These are phyloP conservation scores for Euphonia xanthogaster DNA, from an alignment of 2,797 vertebrate genomes.

Conservation along the genomic window DNA sequence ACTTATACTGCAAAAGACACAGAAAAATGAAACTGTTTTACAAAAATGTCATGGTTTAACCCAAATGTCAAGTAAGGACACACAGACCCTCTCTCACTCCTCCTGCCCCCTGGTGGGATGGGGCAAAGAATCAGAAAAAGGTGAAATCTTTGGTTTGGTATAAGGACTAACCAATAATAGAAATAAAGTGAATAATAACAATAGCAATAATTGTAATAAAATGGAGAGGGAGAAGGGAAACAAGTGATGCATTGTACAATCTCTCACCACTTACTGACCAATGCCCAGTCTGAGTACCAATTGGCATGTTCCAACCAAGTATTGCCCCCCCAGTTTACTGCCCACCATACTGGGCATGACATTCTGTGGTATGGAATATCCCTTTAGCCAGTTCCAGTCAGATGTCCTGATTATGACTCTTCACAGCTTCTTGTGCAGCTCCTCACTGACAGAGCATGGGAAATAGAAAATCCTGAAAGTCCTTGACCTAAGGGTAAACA, in stretches of 20 bases:
- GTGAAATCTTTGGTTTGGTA: not conserved
- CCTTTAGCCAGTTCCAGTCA: not conserved
- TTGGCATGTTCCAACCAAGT: not conserved
- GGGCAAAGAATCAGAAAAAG: not conserved
- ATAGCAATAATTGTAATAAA: not conserved
- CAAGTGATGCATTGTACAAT: not conserved
- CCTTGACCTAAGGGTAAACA: not conserved
- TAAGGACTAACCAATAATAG: not conserved
- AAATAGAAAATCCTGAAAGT: not conserved
- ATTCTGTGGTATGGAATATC: not conserved
- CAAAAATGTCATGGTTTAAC: not conserved
- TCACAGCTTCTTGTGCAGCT: not conserved
- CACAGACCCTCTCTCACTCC: accelerated
- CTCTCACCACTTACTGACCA: not conserved
- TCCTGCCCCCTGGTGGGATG: not conserved
- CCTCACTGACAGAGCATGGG: not conserved
- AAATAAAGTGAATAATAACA: not conserved
- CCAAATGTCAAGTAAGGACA: not conserved
- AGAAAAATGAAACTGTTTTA: not conserved
- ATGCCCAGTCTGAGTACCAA: not conserved
- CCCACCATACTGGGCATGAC: not conserved
- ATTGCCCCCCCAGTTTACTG: not conserved
- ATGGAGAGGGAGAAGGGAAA: not conserved
- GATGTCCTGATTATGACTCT: not conserved
- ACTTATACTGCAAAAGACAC: not conserved